Conservation (phyloP, 2,113 vertebrate genomes). For the Centropus unirufus region DNA sequence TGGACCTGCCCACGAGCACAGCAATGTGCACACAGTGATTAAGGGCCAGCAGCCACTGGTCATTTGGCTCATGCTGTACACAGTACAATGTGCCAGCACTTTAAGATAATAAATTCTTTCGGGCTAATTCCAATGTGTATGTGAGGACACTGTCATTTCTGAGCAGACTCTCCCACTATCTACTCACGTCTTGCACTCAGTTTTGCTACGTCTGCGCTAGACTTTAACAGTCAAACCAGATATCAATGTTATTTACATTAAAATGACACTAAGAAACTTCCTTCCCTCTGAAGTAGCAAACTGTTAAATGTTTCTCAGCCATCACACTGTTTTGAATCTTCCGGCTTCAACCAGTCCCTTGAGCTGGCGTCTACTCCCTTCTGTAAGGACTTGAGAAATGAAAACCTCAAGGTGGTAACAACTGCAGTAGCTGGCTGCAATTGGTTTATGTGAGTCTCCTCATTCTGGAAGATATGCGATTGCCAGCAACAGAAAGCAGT, state of each 20-base stretch:
- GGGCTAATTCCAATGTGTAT: background rate
- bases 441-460: background rate
- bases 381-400: background rate
- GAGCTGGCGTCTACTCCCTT: background rate
- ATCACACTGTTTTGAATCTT: background rate
- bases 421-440: background rate
- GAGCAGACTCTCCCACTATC: background rate
- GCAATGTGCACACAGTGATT: background rate
- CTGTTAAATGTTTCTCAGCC: background rate
- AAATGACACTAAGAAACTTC: background rate
- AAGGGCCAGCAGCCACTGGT: background rate
- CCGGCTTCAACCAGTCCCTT: background rate
- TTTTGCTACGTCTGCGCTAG: background rate
- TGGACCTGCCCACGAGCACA: background rate
- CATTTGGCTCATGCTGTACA: background rate
- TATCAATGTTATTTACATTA: background rate
- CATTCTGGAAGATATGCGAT: background rate
- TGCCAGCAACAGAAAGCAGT: background rate
- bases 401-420: background rate
- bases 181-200: background rate
- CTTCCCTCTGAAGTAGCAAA: background rate
- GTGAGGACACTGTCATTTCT: background rate
- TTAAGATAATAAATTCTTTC: background rate
- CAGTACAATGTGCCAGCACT: accelerated
- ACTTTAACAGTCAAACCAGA: background rate